These are phyloP conservation scores for Molothrus ater DNA, from an alignment of 2,797 vertebrate genomes.

Conservation along the genomic window DNA sequence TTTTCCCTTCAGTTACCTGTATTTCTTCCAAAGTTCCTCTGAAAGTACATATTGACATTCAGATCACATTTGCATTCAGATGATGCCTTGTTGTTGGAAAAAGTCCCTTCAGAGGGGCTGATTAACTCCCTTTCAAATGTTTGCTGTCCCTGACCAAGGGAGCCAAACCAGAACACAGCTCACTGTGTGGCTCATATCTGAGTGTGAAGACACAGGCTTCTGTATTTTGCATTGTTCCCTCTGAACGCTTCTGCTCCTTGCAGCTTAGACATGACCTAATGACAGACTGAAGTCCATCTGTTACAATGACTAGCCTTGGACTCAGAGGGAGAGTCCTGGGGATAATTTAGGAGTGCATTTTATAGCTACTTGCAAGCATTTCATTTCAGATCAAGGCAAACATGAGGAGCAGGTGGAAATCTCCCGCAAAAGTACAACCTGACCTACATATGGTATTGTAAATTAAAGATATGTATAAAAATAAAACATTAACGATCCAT, in stretches of 20 bases:
- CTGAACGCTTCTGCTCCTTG: neutral
- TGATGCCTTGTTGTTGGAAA: conserved; percentile 30
- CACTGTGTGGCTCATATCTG: neutral
- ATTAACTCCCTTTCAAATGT: conserved; percentile 5
- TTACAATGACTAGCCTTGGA: conserved; percentile 33
- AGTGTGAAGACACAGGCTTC: neutral
- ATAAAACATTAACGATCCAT: conserved; percentile 1
- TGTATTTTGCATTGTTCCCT: conserved; percentile 2
- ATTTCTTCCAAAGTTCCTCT: conserved; percentile 16
- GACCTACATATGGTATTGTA: conserved; percentile 26
- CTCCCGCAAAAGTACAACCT: conserved; percentile 17
- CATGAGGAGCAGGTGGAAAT: neutral
- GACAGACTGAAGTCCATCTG: conserved; percentile 59
- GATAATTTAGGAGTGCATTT: conserved; percentile 51
- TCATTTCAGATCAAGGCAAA: conserved; percentile 28
- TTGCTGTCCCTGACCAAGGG: neutral
- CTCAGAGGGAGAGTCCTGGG: conserved; percentile 41
- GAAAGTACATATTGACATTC: conserved; percentile 35
- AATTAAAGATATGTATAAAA: conserved; percentile 31
- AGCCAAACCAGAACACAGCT: neutral
- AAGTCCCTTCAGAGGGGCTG: conserved; percentile 5
- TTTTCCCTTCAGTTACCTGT: conserved; percentile 43
- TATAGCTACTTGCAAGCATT: conserved; percentile 19
- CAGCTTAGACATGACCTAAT: conserved; percentile 20
- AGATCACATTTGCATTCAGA: conserved; percentile 41